These are phyloP conservation scores for Orthonyx spaldingii DNA, from an alignment of 2,113 vertebrate species.

Conservation along the genomic window DNA sequence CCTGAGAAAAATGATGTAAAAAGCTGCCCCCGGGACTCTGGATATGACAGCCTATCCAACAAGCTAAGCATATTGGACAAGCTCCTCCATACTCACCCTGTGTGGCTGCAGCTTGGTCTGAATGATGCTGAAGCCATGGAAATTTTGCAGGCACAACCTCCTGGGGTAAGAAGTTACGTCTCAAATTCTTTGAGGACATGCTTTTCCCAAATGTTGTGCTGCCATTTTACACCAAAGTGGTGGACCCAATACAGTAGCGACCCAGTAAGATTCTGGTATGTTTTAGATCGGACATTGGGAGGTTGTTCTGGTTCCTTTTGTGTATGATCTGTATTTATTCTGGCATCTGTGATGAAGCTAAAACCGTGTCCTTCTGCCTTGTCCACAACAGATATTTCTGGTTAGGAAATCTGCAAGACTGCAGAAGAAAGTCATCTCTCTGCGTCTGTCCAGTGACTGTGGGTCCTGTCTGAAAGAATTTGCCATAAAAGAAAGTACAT, in stretches of 20 bases:
- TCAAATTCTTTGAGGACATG: background rate
- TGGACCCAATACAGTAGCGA: background rate
- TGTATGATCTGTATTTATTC: background rate
- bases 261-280: background rate
- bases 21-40: conserved; percentile 80
- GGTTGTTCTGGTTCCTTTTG: background rate
- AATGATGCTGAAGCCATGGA: conserved; percentile 77
- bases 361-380: background rate
- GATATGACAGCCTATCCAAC: conserved; percentile 84
- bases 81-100: conserved; percentile 84
- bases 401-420: conserved; percentile 82
- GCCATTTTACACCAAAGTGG: background rate
- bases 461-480: conserved; percentile 80
- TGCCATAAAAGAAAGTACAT: conserved; percentile 88
- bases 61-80: conserved; percentile 89
- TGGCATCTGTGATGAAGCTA: background rate
- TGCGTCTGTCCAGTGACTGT: conserved; percentile 74
- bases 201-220: background rate
- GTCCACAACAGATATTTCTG: conserved; percentile 81
- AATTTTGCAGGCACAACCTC: conserved; percentile 81
- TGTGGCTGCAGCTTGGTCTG: conserved; percentile 87
- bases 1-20: conserved; percentile 70
- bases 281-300: background rate
- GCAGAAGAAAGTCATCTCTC: conserved; percentile 88
- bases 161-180: conserved; percentile 78